Percentiles rank a stretch among this genome's conserved stretches.
These are phyloP conservation scores for Drosophila lacteicornis DNA, from an alignment of 1,140 invertebrate genomes.

Conservation along the genomic window DNA sequence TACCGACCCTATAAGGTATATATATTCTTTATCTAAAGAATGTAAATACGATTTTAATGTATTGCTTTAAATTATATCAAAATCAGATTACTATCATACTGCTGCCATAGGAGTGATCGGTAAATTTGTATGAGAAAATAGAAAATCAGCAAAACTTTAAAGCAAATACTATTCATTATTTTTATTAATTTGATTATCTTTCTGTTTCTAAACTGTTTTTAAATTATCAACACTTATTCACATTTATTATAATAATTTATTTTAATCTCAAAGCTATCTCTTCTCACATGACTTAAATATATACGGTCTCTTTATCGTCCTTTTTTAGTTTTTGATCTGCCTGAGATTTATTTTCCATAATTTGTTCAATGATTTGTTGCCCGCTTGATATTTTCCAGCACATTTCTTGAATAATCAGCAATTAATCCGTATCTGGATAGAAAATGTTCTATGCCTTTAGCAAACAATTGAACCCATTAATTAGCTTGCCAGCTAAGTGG, in stretches of 20 bases:
- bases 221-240: not conserved
- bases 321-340: not conserved
- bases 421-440: constrained; percentile 28
- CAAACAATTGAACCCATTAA: constrained; percentile 64
- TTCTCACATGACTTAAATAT: constrained; percentile 4
- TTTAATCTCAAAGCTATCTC: not conserved
- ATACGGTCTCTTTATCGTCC: not conserved
- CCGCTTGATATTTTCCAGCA: not conserved
- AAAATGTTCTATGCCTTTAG: constrained; percentile 7
- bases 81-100: no score
- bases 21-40: no score
- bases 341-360: not conserved
- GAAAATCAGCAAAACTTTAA: not conserved
- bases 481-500: constrained; percentile 37
- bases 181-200: no score
- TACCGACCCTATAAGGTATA: no score
- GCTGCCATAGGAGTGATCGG: no score
- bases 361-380: constrained; percentile 21
- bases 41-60: no score
- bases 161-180: not conserved
- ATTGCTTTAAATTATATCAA: no score
- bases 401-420: constrained; percentile 11
- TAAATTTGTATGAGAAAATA: no score
- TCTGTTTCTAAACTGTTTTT: not conserved
- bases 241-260: no score